Base-by-base conservation (phyloP, 1,140 invertebrate species). In the Lordiphosa stackelbergi region DNA sequence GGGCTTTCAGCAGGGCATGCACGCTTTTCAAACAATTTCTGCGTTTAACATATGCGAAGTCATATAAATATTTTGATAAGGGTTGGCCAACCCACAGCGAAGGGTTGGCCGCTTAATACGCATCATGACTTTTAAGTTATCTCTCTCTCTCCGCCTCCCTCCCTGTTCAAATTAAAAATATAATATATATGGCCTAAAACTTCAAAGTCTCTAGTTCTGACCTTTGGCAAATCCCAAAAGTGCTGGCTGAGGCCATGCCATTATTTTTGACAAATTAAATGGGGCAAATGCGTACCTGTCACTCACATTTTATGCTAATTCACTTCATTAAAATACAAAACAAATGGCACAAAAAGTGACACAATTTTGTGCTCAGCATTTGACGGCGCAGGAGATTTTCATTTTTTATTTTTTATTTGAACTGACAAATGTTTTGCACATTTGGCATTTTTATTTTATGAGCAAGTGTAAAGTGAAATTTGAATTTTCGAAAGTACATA, bases 1-100 rank as follows among this genome's bases (percentile, higher is more conserved):
- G 35, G 10, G 3, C 9, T 11, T 49, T 12, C 7, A 35, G 11
- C 22, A 31, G 43, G 24, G 11, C 13, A 34, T 40, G 51, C 37
- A 37, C 43, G 63, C 68, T 59, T 71, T 71, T 70, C 38, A 52
- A 69, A 70, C 65, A 69, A 64, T 64, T 84, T 66, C 60, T 84
- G 77, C 55, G 57, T 43, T 81, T 77, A 83, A 72, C 78, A 84
- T 84, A 79, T 84, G 78, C 62, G 73, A 81, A 81, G 63, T 77
- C 77, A 78, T 85, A 84, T 84, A 84, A 81, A 85, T 85, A 74
- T 84, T 84, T 84, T 84, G 79, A 84, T 84, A 84, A 84, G 79
- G 79, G 79, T 84, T 83, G 81, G 5, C 22, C 22, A 5, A 24
- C 64, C 63, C 60, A 62, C 59, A 73, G 60, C 52, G 42, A 73